Base-by-base conservation (phyloP, 2,888 invertebrate species). In the Pseudococcus longispinus region DNA sequence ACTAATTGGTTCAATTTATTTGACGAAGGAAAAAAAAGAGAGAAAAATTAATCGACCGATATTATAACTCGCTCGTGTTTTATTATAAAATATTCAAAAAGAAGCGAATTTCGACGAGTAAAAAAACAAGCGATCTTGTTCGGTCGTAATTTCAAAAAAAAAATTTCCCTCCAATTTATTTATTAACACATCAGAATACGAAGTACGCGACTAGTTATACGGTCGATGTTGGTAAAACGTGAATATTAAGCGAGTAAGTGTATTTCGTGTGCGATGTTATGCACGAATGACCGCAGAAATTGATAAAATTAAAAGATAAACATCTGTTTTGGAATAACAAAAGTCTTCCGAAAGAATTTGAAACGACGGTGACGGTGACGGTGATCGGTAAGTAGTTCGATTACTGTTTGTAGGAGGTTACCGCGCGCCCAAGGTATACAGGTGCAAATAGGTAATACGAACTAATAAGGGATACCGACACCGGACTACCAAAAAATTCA, bases 381-480 rank as follows among this genome's bases (percentile, higher is more conserved):
- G 29, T 20, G 42, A 80, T 74, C 74, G n/a, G 77, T 80, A n/a
- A 42, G 77, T 80, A 80, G 42, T 42, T 42, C 77, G 77, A 80
- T 42, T 42, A 15, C 70, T 29, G 15, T 70, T 80, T 42, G 77
- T 80, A 20, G 42, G 77, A 37, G 42, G 20, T 80, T 20, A 32
- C 77, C 37, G 77, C 42, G 74, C 26, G 74, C 70, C 11, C 37
- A 37, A 4, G 70, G 6, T 55, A 18, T 85, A 74, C 86, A 86
- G 86, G 86, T 86, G 86, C 86, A 80, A 86, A 77, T 86, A 65
- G 20, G 32, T 84, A 84, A 84, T 80, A 77, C 80, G 29, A 74
- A 86, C 86, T 86, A 80, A 86, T 86, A 55, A 51, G 86, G 32
- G 77, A 86, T 86, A 80, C 80, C 80, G 86, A 51, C 85, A 51